Conservation (phyloP, 2,888 invertebrate genomes). For the Andricus quercusramuli region DNA sequence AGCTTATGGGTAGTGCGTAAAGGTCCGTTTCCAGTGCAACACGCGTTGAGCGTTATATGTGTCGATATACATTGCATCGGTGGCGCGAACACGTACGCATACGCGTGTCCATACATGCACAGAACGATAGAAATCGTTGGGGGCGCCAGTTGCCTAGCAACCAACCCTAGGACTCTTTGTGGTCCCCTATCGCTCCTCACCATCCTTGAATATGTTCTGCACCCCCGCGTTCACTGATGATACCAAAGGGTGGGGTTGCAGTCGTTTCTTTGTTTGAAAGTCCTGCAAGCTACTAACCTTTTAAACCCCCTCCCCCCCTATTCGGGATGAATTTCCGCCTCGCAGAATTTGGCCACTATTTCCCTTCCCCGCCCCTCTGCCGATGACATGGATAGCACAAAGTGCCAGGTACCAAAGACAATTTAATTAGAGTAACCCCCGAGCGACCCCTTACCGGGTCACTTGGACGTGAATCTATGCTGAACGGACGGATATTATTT, state of each 20-base stretch:
- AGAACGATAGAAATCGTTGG: slow-evolving; percentile 6
- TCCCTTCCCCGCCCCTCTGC: background rate
- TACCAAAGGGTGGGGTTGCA: background rate
- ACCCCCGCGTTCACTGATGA: slow-evolving; percentile 23
- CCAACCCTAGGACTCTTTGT: slow-evolving; percentile 23
- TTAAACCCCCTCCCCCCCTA: background rate
- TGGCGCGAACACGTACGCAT: background rate
- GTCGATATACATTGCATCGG: slow-evolving; percentile 14
- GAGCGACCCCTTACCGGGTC: slow-evolving; percentile 5
- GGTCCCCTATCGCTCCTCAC: slow-evolving; percentile 24
- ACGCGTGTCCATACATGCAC: background rate
- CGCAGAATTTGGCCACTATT: background rate
- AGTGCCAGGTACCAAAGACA: slow-evolving; percentile 6
- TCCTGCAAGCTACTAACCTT: background rate
- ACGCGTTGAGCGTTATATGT: background rate
- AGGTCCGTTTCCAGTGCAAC: slow-evolving; percentile 18
- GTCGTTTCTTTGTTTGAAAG: slow-evolving; percentile 36
- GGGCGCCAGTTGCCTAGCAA: slow-evolving; percentile 38
- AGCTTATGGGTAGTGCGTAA: slow-evolving; percentile 17
- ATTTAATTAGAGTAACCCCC: slow-evolving; percentile 22
- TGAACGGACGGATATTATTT: slow-evolving; percentile 24
- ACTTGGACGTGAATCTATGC: slow-evolving; percentile 3
- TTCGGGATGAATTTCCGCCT: background rate
- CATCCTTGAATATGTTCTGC: slow-evolving; percentile 19
- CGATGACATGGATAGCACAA: background rate